These are phyloP conservation scores for Sparidentex hasta DNA, from an alignment of 2,797 vertebrate genomes.

Conservation along the genomic window DNA sequence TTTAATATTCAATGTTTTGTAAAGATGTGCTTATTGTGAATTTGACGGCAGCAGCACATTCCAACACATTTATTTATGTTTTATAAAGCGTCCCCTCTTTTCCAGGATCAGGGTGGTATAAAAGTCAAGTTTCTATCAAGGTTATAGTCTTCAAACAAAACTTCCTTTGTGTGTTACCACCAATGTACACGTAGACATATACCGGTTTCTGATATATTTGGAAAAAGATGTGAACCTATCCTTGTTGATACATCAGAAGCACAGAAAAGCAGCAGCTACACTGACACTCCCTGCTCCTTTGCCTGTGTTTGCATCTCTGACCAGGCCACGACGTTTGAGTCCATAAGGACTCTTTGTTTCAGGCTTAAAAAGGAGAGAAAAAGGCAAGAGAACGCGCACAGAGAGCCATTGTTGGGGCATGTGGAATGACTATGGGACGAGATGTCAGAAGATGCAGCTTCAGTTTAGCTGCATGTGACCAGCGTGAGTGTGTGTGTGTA, in stretches of 20 bases:
- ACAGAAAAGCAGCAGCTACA: constrained; percentile 13
- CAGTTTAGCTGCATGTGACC: constrained; percentile 1
- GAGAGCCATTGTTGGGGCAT: constrained; percentile 51
- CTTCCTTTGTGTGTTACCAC: not conserved
- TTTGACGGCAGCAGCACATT: no score
- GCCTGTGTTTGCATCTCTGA: constrained; percentile 45
- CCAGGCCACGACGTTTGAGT: not conserved
- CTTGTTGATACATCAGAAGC: not conserved
- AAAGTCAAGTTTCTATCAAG: no score
- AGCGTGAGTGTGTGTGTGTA: not conserved
- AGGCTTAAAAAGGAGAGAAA: constrained; percentile 9
- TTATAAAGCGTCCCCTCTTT: not conserved
- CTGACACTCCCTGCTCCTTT: constrained; percentile 22
- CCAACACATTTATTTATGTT: no score
- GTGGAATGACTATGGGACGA: constrained; percentile 24
- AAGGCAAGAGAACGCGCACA: constrained; percentile 43
- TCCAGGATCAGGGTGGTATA: no score
- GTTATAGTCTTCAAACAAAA: no score
- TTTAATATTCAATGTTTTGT: no score
- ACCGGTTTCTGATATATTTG: not conserved
- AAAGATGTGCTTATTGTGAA: no score
- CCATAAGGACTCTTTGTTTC: constrained; percentile 62
- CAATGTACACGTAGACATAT: no score
- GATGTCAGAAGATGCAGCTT: constrained; percentile 24
- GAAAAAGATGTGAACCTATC: not conserved